Base-by-base conservation (phyloP, 2,888 invertebrate genomes). In the Sphaeridia pumilis region DNA sequence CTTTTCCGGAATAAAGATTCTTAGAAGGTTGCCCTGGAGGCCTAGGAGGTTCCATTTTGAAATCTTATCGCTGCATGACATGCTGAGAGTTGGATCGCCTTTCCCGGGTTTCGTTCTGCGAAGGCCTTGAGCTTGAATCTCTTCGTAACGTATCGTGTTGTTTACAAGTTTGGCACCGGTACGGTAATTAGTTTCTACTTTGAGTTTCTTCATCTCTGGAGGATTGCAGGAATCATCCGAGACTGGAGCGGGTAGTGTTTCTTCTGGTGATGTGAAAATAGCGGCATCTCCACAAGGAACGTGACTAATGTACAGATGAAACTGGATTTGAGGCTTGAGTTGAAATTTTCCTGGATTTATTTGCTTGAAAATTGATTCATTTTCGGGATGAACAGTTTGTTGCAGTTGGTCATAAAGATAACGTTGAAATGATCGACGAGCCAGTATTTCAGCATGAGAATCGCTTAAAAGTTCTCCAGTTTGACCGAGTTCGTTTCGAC, bases 41-140 rank as follows among this genome's bases (percentile, higher is more conserved):
- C 94, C 93, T 28, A 89, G 68, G 56, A 84, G 74, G 67, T 84
- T 81, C 94, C 94, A 95, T 66, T 82, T 81, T 2, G 89, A 81
- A 14, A 95, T 73, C 75, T 95, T 95, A 71, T 95, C 94, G 70
- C 90, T 93, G 70, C 94, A 95, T 0, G 90, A 90, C 65, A 93
- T 80, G 10, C 90, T 90, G 38, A 86, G 69, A 0, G 94, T 93
- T 45, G 81, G 81, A 68, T 87, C 84, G 0, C 94, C 94, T 66
- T 90, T 76, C 0, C 92, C 93, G 26, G 93, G 93, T 71, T 94
- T 94, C 1, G 82, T 89, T 52, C 93, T 76, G 10, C 87, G 75
- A 62, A 65, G 79, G 26, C 87, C 83, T 14, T 80, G 68, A 43
- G 75, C 69, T 67, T 89, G 88, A 68, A 83, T 83, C 60, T 76